Base-by-base conservation (phyloP, 2,113 vertebrate genomes). In the Emydocephalus ijimae region DNA sequence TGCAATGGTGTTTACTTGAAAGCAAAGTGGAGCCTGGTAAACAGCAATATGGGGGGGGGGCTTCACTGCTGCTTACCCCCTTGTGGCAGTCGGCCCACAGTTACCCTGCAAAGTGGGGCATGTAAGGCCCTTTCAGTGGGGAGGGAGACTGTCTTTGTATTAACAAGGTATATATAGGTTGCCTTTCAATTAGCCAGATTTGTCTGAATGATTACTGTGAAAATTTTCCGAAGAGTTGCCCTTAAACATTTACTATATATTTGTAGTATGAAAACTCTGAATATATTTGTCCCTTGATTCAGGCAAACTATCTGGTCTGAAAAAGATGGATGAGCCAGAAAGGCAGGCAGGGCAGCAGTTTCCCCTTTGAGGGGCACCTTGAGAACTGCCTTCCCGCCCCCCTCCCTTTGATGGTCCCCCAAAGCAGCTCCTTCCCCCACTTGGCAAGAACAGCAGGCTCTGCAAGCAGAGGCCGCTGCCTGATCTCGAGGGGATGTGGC, bases 291-390 rank as follows among this genome's bases (percentile, higher is more conserved):
- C 94, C 93, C 94, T 95, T 0, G 85, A 96, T 95, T 96, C 92
- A 94, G 96, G 95, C 94, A 93, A 96, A 96, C 92, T 97, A 94
- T 97, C 96, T 96, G 96, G 95, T 97, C 96, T 97, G 92, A 89
- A 88, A 91, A 21, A 91, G 94, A 39, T 64, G 61, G 15, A 34
- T 89, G 55, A 93, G 81, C 29, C 64, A 93, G 90, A n/a, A 93
- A 26, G 87, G n/a, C 7, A 7, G 21, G 2, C 6, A 2, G 4
- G 4, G 81, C 12, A 29, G 18, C 11, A 5, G 12, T 91, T 93
- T 93, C 3, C 34, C 81, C 85, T 50, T 5, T 6, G 1, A 69
- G 23, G 7, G 91, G 23, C 89, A 11, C 91, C 2, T 52, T 87
- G 92, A 93, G 91, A 95, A 93, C 89, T 26, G 55, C 93, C 54